phyloP scores from a whole-genome alignment of 2,888 invertebrate species.

The Aleiodes leptofemur region DNA sequence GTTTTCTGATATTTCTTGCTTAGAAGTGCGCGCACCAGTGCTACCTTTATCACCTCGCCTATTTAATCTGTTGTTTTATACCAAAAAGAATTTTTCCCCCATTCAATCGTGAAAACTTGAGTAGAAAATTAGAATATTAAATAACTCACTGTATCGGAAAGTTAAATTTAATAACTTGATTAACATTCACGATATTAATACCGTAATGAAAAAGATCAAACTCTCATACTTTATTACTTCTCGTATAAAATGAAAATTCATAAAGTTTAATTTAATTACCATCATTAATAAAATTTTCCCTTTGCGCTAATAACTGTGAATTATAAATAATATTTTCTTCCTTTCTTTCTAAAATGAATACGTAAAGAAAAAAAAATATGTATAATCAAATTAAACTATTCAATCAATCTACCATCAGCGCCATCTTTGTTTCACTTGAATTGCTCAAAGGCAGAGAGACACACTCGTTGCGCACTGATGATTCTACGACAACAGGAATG shows the following conservation, averaged over 20 bases:
- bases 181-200: no score
- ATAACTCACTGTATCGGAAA: no score
- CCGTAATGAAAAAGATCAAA: no score
- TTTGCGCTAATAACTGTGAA: neutral
- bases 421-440: conserved; percentile 70
- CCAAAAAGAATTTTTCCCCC: neutral
- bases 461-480: neutral
- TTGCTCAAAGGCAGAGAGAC: conserved; percentile 4
- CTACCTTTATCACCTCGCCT: conserved; percentile 12
- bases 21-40: neutral
- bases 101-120: conserved; percentile 50
- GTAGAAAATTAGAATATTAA: neutral
- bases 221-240: no score
- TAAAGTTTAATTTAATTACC: no score
- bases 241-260: no score
- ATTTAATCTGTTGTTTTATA: conserved; percentile 26
- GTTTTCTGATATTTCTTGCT: conserved; percentile 27
- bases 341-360: neutral
- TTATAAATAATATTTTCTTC: neutral
- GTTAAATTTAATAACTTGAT: no score
- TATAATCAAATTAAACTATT: conserved; percentile 2
- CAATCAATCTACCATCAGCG: conserved; percentile 33
- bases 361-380: neutral
- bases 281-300: neutral
- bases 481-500: conserved; percentile 1